Conservation (phyloP, 2,797 vertebrate genomes). For the Anisognathus igniventris region DNA sequence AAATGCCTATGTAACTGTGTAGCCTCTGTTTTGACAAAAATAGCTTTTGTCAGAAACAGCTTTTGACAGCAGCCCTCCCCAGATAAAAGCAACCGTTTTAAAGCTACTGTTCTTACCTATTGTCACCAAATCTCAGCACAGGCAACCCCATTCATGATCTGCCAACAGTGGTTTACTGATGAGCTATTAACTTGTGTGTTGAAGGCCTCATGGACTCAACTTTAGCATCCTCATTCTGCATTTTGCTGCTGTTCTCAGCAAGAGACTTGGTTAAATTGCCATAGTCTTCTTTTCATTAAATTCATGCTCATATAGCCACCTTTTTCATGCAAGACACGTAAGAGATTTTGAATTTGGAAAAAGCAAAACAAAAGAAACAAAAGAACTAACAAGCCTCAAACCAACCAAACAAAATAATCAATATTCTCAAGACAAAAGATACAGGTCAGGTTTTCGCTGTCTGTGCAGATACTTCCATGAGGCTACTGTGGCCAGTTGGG, state of each 20-base stretch:
- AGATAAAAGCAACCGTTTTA: not conserved
- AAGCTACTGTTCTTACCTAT: not conserved
- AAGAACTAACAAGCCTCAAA: not conserved
- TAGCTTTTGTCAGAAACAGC: conserved; percentile 2
- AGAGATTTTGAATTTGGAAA: not conserved
- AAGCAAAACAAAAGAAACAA: not conserved
- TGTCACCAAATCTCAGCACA: not conserved
- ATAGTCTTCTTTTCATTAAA: not conserved
- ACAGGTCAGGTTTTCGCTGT: not conserved
- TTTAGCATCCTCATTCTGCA: not conserved
- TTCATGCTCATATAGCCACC: not conserved
- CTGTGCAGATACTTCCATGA: not conserved
- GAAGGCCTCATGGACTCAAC: not conserved
- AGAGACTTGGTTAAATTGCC: not conserved
- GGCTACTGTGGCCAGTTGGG: not conserved
- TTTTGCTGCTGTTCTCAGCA: not conserved
- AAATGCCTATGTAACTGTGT: not conserved
- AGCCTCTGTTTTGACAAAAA: conserved; percentile 18
- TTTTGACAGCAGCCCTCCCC: not conserved
- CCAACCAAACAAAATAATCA: not conserved
- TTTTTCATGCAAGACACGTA: not conserved
- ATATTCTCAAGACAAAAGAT: not conserved
- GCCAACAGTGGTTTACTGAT: not conserved
- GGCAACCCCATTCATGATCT: not conserved
- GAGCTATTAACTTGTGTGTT: not conserved